These are phyloP conservation scores for Torymus texanus DNA, from an alignment of 2,888 invertebrate genomes.

Conservation along the genomic window DNA sequence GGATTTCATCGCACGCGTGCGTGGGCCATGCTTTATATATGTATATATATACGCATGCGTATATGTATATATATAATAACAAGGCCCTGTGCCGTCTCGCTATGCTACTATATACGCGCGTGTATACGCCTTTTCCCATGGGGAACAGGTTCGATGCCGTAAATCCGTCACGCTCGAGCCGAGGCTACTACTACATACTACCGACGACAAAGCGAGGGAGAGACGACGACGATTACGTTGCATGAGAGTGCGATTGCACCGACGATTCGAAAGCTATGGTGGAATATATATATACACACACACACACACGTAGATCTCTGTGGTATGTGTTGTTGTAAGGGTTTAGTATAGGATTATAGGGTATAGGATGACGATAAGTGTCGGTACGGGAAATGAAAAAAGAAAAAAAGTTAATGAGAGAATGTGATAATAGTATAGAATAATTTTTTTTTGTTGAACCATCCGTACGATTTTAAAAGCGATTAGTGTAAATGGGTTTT, in stretches of 20 bases:
- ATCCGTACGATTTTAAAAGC: neutral
- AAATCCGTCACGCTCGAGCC: conserved; percentile 54
- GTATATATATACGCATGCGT: neutral
- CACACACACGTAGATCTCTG: no score
- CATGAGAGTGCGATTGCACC: conserved; percentile 1
- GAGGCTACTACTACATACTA: neutral
- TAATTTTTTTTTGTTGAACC: conserved; percentile 8
- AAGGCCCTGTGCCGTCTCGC: conserved; percentile 8
- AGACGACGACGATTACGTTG: neutral
- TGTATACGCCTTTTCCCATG: conserved; percentile 47
- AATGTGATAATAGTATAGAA: no score
- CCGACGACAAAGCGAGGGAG: neutral
- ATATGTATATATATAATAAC: conserved; percentile 24
- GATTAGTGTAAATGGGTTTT: neutral
- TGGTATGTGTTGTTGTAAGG: no score
- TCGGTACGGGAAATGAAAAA: no score
- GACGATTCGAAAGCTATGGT: neutral
- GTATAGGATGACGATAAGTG: no score
- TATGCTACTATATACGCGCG: conserved; percentile 1
- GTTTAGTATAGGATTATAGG: no score
- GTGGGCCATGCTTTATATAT: conserved; percentile 10
- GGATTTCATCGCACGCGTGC: conserved; percentile 58
- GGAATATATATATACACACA: neutral
- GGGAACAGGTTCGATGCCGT: conserved; percentile 54
- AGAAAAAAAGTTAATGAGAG: no score